Evolutionary conservation across 1,140 invertebrate genomes (phyloP), one percentile per base, ranked within the genome.

Genomic region (Archivesica marissinica): DNA sequence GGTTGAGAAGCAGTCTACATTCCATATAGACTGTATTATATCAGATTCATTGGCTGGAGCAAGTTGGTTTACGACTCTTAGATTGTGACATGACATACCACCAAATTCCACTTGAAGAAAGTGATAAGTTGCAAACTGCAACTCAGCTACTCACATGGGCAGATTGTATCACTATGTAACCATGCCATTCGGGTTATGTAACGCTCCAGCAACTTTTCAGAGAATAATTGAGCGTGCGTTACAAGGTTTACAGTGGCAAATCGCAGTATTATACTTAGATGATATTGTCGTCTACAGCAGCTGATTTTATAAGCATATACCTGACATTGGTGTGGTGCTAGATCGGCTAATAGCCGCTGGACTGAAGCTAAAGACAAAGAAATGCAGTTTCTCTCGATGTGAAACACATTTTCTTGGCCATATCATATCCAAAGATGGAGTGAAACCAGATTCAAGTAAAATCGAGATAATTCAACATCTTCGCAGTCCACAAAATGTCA

Each of bases 151-250:
- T 0, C 86, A 80, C 4, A 74, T 23, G 28, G 61, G 72, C 1
- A 85, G 87, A 6, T 59, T 90, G 13, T 91, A 86, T 64, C 88
- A 91, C 41, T 89, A 86, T 76, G 77, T 20, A 33, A 74, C 64
- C 28, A 89, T 92, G 88, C 88, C 90, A 30, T 90, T 92, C 70
- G 86, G 90, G 11, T 66, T 93, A 4, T 86, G 78, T 38, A 92
- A 89, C 75, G 86, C 88, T n/a, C 90, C 90, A 0, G 85, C 88
- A 0, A 89, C 89, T 20, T 93, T 92, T 75, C 87, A 89, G 81
- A 38, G 61, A n/a, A 66, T 66, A 9, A 38, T 38, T 7, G 61
- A 66, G 7, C 3, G n/a, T 2, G 38, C 89, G 0, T 86, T 89
- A 3, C 23, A 20, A 23, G 75, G 86, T 41, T 38, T 88, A 66